Evolutionary conservation across 2,113 vertebrate species (phyloP).

Genomic region (Chitala chitala): DNA sequence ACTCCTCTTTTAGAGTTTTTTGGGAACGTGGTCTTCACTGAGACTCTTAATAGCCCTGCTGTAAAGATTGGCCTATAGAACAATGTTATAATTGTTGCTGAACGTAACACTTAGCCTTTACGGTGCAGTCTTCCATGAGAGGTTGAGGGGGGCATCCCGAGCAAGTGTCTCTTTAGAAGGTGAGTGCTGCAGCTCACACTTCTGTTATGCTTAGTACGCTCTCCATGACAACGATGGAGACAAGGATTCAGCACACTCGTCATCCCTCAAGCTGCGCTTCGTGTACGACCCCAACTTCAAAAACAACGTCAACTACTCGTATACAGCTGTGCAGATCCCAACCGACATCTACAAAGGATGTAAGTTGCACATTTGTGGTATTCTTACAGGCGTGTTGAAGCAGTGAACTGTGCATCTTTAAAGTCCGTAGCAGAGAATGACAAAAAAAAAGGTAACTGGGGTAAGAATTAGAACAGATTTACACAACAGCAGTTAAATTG

Average conservation of each 20-base stretch:
- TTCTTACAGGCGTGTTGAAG: neutral
- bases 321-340: constrained; percentile 94
- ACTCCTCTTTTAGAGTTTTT: neutral
- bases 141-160: neutral
- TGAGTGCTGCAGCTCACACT: neutral
- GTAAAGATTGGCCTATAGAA: neutral
- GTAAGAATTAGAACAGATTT: no score
- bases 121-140: neutral
- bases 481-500: no score
- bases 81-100: neutral
- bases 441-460: no score
- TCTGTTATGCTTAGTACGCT: constrained; percentile 43
- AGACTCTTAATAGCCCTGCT: neutral
- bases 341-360: constrained; percentile 99
- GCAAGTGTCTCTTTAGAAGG: neutral
- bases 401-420: no score
- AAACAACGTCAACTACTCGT: constrained; percentile 94
- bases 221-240: constrained; percentile 73
- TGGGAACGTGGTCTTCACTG: neutral
- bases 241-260: constrained; percentile 69
- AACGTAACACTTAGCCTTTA: neutral
- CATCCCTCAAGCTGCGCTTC: constrained; percentile 86
- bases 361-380: constrained; percentile 54
- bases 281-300: constrained; percentile 92
- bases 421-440: no score